Percentiles rank a stretch among this genome's conserved stretches.
Evolutionary conservation across 1,140 invertebrate species (phyloP).

Genomic region (Bombyx mandarina): DNA sequence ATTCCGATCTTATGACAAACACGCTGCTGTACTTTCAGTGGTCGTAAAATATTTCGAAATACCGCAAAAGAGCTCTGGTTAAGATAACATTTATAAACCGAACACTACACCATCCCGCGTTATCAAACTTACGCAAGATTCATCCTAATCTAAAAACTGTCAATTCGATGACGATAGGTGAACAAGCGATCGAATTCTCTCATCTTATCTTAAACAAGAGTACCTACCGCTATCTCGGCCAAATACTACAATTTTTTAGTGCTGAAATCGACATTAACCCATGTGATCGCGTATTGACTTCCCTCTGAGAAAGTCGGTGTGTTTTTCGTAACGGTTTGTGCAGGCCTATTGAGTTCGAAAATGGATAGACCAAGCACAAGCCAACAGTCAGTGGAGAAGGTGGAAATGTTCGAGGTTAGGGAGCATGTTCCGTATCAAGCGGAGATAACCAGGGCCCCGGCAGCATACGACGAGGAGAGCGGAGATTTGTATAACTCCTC

Average conservation of each 20-base stretch:
- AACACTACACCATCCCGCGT: conserved; percentile 25
- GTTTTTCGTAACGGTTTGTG: conserved; percentile 21
- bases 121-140: conserved; percentile 50
- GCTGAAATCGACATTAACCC: conserved; percentile 20
- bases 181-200: conserved; percentile 34
- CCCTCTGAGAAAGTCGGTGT: conserved; percentile 1
- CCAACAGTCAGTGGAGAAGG: conserved; percentile 52
- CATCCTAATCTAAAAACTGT: conserved; percentile 48
- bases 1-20: no score
- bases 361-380: conserved; percentile 62
- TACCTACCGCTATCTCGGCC: conserved; percentile 20
- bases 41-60: conserved; percentile 30
- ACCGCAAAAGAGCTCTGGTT: conserved; percentile 15
- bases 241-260: conserved; percentile 27
- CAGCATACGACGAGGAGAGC: conserved; percentile 52
- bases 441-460: conserved; percentile 46
- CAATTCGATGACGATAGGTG: conserved; percentile 37
- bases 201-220: conserved; percentile 39
- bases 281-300: conserved; percentile 27
- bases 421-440: conserved; percentile 63
- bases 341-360: conserved; percentile 17
- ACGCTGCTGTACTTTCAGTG: conserved; percentile 14
- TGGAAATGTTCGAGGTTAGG: conserved; percentile 59
- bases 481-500: conserved; percentile 35
- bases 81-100: conserved; percentile 25